These are phyloP conservation scores for Tautogolabrus adspersus DNA, from an alignment of 2,113 vertebrate genomes.

Conservation along the genomic window DNA sequence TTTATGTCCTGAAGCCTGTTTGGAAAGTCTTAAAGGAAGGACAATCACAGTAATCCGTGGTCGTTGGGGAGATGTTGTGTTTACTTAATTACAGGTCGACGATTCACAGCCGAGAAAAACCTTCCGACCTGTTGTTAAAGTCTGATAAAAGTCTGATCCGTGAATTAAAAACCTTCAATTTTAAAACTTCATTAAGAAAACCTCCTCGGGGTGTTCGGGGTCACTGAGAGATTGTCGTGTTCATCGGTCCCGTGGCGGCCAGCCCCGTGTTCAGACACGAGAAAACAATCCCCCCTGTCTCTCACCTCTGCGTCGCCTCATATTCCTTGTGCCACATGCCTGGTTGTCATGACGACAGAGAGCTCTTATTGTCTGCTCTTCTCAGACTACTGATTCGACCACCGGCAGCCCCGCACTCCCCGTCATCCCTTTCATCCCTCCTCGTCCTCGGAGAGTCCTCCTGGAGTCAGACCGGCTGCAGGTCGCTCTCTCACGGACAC, in stretches of 20 bases:
- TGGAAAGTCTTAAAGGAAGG: too few relatives aligned
- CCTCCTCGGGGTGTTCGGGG: constrained; percentile 3
- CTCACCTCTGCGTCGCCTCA: constrained; percentile 9
- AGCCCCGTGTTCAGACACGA: too few relatives aligned
- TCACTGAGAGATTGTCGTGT: background rate
- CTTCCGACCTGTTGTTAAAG: too few relatives aligned
- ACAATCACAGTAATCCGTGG: too few relatives aligned
- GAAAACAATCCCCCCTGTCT: constrained; percentile 1
- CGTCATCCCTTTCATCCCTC: background rate
- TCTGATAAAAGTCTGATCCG: background rate
- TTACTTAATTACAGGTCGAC: too few relatives aligned
- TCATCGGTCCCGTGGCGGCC: background rate
- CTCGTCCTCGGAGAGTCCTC: background rate
- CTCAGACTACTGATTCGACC: constrained; percentile 42
- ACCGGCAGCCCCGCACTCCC: background rate
- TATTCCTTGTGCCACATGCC: constrained; percentile 6
- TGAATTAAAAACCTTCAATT: too few relatives aligned
- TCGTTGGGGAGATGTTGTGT: too few relatives aligned
- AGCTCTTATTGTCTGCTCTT: constrained; percentile 43
- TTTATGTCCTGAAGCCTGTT: too few relatives aligned
- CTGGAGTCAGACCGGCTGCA: background rate
- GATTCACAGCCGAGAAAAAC: too few relatives aligned
- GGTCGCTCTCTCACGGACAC: background rate
- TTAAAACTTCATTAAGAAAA: too few relatives aligned
- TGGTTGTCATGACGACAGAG: constrained; percentile 72